Percentiles rank a stretch among this genome's conserved stretches.
phyloP scores from a whole-genome alignment of 2,113 vertebrate species.

The Otocyon megalotis region DNA sequence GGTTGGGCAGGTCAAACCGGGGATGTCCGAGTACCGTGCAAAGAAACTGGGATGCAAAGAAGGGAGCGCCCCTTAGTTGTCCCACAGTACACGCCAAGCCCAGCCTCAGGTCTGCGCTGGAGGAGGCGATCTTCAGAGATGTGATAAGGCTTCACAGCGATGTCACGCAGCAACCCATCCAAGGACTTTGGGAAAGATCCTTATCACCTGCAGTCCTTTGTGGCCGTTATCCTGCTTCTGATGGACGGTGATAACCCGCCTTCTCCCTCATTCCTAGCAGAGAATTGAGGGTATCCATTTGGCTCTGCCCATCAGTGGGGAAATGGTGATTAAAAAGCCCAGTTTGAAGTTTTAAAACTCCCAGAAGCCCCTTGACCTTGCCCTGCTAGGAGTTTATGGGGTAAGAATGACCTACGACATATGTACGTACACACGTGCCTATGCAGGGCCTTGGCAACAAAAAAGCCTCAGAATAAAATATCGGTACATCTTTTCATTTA shows the following conservation, averaged over 20 bases:
- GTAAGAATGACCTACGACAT: background rate
- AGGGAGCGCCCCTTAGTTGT: background rate
- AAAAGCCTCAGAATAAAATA: background rate
- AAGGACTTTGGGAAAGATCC: background rate
- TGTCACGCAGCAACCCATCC: background rate
- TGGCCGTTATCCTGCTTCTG: background rate
- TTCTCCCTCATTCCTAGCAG: background rate
- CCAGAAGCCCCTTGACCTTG: constrained; percentile 19
- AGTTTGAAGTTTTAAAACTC: constrained; percentile 18
- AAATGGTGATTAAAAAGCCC: background rate
- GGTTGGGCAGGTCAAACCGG: background rate
- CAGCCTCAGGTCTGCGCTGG: background rate
- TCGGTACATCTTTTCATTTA: constrained; percentile 1
- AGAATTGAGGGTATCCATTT: background rate
- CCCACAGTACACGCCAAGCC: background rate
- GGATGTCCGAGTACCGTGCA: background rate
- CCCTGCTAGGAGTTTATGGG: background rate
- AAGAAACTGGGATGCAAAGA: background rate
- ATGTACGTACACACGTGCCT: fast-evolving
- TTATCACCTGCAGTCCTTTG: background rate
- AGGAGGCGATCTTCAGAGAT: background rate
- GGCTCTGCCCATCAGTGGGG: background rate
- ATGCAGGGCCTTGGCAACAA: background rate
- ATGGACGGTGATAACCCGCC: background rate
- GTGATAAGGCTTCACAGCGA: background rate